Base-by-base conservation (phyloP, 2,888 invertebrate species). In the Dolomedes plantarius region DNA sequence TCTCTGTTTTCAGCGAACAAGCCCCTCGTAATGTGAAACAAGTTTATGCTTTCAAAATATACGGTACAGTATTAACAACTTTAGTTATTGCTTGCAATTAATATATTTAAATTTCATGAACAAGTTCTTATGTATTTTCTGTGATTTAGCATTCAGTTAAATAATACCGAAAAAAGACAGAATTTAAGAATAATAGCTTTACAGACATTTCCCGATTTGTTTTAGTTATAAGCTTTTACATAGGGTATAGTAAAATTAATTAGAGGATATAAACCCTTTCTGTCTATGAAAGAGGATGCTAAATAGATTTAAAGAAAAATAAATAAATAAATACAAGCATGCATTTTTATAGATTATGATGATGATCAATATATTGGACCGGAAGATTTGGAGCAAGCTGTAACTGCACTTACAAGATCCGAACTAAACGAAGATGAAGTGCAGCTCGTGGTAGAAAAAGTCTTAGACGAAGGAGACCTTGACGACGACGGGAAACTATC, bases 21-120 rank as follows among this genome's bases (percentile, higher is more conserved):
- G 98, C 98, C 41, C 98, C 99, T 1, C 93, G 98, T 89, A 98
- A 98, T 91, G 95, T 99, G 90, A 99, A 99, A 93, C 96, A 98
- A 83, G 96, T 95, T 93, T 99, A 98, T 92, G 98, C 99, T 27
- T 99, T 99, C 92, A 95, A 96, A 91, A 98, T 99, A 91, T 99
- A 98, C 92, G 97, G 96, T 96, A 92, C 92, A 56, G 29, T n/a
- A n/a, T 6, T n/a, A n/a, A n/a, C n/a, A n/a, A n/a, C n/a, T n/a
- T n/a, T n/a, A n/a, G n/a, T n/a, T n/a, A n/a, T n/a, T n/a, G n/a
- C n/a, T n/a, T n/a, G n/a, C n/a, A n/a, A n/a, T n/a, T n/a, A n/a
- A n/a, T n/a, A n/a, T n/a, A n/a, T n/a, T n/a, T n/a, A n/a, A n/a
- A n/a, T n/a, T n/a, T n/a, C n/a, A n/a, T n/a, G n/a, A n/a, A n/a